Evolutionary conservation across 2,888 invertebrate species (phyloP), one percentile per base, ranked within the genome.

Genomic region (Syrphus vitripennis): DNA sequence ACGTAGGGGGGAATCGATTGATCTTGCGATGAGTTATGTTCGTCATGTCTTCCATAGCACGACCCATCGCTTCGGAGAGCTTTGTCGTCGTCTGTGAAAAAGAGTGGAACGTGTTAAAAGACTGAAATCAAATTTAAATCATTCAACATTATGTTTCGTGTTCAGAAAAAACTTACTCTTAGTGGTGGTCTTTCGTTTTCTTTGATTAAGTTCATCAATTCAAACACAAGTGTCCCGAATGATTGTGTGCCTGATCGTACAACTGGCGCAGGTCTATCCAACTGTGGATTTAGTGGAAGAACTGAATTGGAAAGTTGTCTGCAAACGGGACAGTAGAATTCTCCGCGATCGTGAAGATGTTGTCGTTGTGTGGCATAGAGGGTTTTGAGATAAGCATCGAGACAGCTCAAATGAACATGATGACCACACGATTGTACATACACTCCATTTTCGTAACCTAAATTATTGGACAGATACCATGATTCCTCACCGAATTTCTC

Each of bases 371-470:
- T 96, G 84, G 95, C 95, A 89, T 95, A 94, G 84, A 99, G 94
- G 37, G 98, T 97, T 89, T 96, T 95, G 89, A 98, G 94, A 93
- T 99, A 99, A 0, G 97, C 95, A 91, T 96, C 96, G 90, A 98
- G 95, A 92, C 99, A 99, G 91, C 97, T 97, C 89, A 98, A 94
- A 93, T 99, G 99, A 80, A 99, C 94, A 93, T 98, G 97, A 93
- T 99, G 99, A 0, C 99, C 99, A 93, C 99, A 99, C 1, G 98
- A 97, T 92, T 97, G 97, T 70, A 98, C 97, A 92, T 97, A 96
- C 70, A 98, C 97, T 71, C 98, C 98, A 87, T 97, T 97, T 92
- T 97, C 97, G 95, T 97, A 97, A 4, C 97, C 97, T 89, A 96
- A 94, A 91, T 96, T 96, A 79, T 97, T 95, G 2, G 96, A 95